Base-by-base conservation (phyloP, 1,140 invertebrate genomes). In the Drosophila ananassae region DNA sequence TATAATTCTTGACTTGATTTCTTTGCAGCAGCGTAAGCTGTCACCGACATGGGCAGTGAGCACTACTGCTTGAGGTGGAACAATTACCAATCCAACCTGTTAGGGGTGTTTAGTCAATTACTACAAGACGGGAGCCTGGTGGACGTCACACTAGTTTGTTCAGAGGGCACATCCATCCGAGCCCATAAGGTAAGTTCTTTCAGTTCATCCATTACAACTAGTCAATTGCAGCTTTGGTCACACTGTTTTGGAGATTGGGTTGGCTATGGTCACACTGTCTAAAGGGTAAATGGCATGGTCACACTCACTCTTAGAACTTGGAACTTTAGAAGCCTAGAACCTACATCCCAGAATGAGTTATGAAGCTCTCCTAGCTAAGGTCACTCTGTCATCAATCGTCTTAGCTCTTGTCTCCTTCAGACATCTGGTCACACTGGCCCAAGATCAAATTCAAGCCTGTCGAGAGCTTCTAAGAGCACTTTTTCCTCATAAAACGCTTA, bases 51-150 rank as follows among this genome's bases (percentile, higher is more conserved):
- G 96, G 96, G 96, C 96, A 97, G 96, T 96, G 96, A 97, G 95
- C 96, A 97, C 94, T 97, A 97, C 95, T 97, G 96, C 95, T 96
- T 97, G 94, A 96, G 96, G 95, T 97, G 96, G 96, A 97, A 97
- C 95, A 97, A 97, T 97, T 96, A 97, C 96, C 96, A 97, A 95
- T 97, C 96, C 95, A 97, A 97, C 95, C 95, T 97, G 93, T 95
- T 97, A 94, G 96, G 96, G 93, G 97, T 97, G 93, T 98, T 97
- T 95, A 97, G 96, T 95, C 96, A 97, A 94, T 95, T 98, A 93
- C 95, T 97, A 92, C 96, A 97, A 94, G 96, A 97, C 94, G 97
- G 97, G 94, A 97, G 96, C 93, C 95, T 98, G 93, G 97, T 98
- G 92, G 97, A 98, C 95, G 97, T 98, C 92, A 98, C 97, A 92